phyloP scores from a whole-genome alignment of 2,888 invertebrate species.

The Agrilus biguttatus region DNA sequence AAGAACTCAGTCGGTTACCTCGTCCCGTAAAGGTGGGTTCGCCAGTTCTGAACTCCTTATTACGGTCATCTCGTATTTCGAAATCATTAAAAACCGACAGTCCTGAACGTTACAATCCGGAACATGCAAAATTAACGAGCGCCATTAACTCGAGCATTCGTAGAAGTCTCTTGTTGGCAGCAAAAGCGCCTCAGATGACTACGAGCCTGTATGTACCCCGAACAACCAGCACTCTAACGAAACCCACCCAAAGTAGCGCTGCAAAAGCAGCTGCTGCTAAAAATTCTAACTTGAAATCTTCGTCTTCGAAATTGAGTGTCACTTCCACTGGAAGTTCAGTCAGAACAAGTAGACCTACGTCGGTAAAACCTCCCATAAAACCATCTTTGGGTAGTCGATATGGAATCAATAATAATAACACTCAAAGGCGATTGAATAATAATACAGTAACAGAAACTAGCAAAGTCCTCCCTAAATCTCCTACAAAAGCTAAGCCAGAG shows the following conservation, averaged over 20 bases:
- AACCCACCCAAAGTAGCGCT: slow-evolving; percentile 43
- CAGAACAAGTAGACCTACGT: slow-evolving; percentile 5
- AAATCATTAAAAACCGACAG: slow-evolving; percentile 4
- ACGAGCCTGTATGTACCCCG: slow-evolving; percentile 34
- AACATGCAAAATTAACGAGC: slow-evolving; percentile 1
- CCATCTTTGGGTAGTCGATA: neutral
- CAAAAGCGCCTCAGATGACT: slow-evolving; percentile 37
- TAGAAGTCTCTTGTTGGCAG: slow-evolving; percentile 36
- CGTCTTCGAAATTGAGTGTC: slow-evolving; percentile 7
- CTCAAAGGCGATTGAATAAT: neutral
- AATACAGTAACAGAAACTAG: neutral
- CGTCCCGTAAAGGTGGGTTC: too few relatives aligned
- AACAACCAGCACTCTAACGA: slow-evolving; percentile 34
- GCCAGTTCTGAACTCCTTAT: slow-evolving; percentile 6
- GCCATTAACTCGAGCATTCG: slow-evolving; percentile 33
- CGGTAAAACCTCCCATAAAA: slow-evolving; percentile 4
- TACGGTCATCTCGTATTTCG: slow-evolving; percentile 2
- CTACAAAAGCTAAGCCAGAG: too few relatives aligned
- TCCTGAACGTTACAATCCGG: slow-evolving; percentile 9
- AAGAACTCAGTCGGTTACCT: slow-evolving; percentile 36
- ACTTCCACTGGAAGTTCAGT: slow-evolving; percentile 4
- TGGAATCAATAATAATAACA: neutral
- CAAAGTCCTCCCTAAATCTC: neutral
- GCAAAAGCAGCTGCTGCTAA: slow-evolving; percentile 35
- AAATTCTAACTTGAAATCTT: slow-evolving; percentile 7